Evolutionary conservation across 2,113 vertebrate species (phyloP).

Genomic region (Callithrix jacchus): DNA sequence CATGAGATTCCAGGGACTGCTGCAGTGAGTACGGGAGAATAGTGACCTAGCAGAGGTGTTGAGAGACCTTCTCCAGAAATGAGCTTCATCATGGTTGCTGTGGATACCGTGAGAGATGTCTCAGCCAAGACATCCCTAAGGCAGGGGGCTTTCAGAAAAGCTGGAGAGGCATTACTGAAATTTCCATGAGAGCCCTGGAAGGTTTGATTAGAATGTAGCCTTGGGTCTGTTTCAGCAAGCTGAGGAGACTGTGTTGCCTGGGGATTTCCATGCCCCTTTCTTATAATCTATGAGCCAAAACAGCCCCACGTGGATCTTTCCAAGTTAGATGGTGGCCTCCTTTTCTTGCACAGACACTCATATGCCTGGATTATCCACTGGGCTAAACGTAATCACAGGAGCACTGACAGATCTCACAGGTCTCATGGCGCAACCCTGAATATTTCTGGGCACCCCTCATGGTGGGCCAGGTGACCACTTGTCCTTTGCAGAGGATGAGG

Average conservation of each 20-base stretch:
- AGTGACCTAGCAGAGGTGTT: not conserved
- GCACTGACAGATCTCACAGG: rapidly evolving
- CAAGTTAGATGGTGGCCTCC: not conserved
- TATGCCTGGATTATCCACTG: not conserved
- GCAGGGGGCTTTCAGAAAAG: not conserved
- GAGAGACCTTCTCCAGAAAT: not conserved
- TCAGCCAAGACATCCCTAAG: not conserved
- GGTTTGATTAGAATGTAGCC: not conserved
- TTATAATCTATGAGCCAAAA: not conserved
- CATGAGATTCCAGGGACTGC: not conserved
- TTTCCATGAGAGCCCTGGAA: not conserved
- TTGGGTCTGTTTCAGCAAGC: not conserved
- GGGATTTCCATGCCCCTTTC: not conserved
- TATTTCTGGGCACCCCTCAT: not conserved
- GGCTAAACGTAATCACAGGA: not conserved
- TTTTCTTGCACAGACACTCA: not conserved
- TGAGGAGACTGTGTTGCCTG: not conserved
- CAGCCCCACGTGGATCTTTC: not conserved
- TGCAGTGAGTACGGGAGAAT: too few relatives aligned
- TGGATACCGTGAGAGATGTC: not conserved
- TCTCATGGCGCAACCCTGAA: rapidly evolving
- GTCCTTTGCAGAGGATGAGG: rapidly evolving
- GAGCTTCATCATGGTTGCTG: not conserved
- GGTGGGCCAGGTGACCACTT: not conserved
- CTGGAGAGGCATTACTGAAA: not conserved